Conservation (phyloP, 2,797 vertebrate species). For the Schizothorax lantsangensis region DNA sequence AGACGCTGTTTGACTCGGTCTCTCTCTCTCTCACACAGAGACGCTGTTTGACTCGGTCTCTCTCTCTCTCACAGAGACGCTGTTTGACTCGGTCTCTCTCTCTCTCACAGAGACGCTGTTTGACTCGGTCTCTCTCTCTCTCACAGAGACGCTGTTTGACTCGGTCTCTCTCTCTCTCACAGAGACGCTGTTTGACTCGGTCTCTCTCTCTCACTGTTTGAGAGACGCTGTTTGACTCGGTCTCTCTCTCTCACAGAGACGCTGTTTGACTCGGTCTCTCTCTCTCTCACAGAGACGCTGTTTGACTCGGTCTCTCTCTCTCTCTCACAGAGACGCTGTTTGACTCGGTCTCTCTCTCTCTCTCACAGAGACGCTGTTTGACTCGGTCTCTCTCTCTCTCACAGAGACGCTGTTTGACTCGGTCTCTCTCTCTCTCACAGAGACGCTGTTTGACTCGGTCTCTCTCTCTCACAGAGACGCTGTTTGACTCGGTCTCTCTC, state of each 20-base stretch:
- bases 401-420: too few relatives aligned
- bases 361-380: too few relatives aligned
- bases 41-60: conserved; percentile 74
- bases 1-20: conserved; percentile 78
- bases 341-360: too few relatives aligned
- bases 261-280: too few relatives aligned
- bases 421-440: too few relatives aligned
- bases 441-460: too few relatives aligned
- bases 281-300: conserved; percentile 78
- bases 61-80: conserved; percentile 77
- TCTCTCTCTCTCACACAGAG: conserved; percentile 76
- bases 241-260: too few relatives aligned
- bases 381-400: too few relatives aligned
- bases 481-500: too few relatives aligned
- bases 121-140: conserved; percentile 56
- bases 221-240: conserved; percentile 84
- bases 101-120: conserved; percentile 82
- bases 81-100: conserved; percentile 71
- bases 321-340: too few relatives aligned
- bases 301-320: conserved; percentile 67
- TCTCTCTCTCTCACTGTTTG: background rate
- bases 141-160: conserved; percentile 86
- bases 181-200: conserved; percentile 84
- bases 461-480: too few relatives aligned
- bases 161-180: background rate